Base-by-base conservation (phyloP, 2,888 invertebrate species). In the Galeopsomyia nigrocyanea region DNA sequence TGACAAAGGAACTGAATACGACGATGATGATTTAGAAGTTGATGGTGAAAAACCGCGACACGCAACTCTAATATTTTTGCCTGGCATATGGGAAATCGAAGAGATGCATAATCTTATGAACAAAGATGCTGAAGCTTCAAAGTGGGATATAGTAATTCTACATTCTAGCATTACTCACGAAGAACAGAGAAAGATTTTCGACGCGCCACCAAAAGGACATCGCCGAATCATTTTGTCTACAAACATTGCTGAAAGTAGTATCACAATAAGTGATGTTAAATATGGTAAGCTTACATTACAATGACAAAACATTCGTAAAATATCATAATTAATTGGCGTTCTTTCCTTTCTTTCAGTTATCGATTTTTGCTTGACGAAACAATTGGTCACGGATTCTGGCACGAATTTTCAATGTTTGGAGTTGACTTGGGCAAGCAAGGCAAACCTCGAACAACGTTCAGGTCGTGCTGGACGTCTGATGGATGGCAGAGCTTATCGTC, bases 301-400 rank as follows among this genome's bases (percentile, higher is more conserved):
- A 63, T 26, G 47, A n/a, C n/a, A 17, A 57, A 31, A 10, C 13
- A 39, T 13, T 39, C 10, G 10, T 39, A 39, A 39, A 39, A 39
- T 10, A 19, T 47, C 2, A 19, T 19, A 31, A 17, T 56, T 47
- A 14, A 31, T 10, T 58, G 6, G n/a, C n/a, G 26, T 3, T 65
- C 61, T 62, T 71, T 71, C n/a, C n/a, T 76, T 71, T 79, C 71
- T 85, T 87, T 57, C 84, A 94, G 97, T 99, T 61, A 93, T 98
- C 80, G 98, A 99, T 87, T 98, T 95, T 87, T 98, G 98, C 86
- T 88, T 98, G 74, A 95, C 95, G 73, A 98, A 97, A 88, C 90
- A 91, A 49, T 86, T 96, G 79, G 88, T 93, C 6, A 91, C 92
- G 61, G 95, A 98, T 83, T 88, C 90, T 0, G 87, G 88, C 0